A percentile compares a stretch with the other conserved stretches of the same genome.
phyloP scores from a whole-genome alignment of 1,140 invertebrate species.

The Brachionus calyciflorus region DNA sequence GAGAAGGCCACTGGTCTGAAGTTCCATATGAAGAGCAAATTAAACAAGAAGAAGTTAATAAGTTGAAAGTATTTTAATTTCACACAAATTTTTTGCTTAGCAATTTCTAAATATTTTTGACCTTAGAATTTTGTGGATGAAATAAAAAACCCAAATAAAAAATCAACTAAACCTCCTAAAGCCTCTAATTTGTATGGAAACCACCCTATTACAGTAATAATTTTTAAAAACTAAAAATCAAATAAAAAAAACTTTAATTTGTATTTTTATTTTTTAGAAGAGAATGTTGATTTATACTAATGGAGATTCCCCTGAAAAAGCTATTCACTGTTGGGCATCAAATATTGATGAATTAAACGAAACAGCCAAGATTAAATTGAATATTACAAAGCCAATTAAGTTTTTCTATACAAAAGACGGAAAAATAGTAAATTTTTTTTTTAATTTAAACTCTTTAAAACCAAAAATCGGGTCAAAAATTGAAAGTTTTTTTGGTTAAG shows the following conservation, averaged over 20 bases:
- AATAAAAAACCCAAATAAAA: slow-evolving; percentile 53
- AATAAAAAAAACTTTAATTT: background rate
- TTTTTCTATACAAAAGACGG: slow-evolving; percentile 56
- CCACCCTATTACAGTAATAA: slow-evolving; percentile 55
- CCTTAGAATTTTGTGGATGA: slow-evolving; percentile 54
- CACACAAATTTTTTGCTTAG: background rate
- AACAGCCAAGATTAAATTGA: slow-evolving; percentile 54
- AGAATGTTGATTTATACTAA: slow-evolving; percentile 56
- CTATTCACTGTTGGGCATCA: slow-evolving; percentile 57
- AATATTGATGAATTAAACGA: slow-evolving; percentile 55
- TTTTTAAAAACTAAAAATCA: background rate
- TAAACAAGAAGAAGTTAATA: slow-evolving; percentile 53
- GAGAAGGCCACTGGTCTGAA: slow-evolving; percentile 59
- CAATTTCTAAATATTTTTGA: background rate
- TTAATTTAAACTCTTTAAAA: background rate
- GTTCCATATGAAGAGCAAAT: slow-evolving; percentile 54
- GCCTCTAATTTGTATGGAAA: background rate
- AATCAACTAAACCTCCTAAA: slow-evolving; percentile 13
- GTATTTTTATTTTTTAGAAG: slow-evolving; percentile 53
- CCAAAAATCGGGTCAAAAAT: too few species aligned
- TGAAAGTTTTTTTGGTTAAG: too few species aligned
- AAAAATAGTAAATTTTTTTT: slow-evolving; percentile 51
- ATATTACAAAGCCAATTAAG: slow-evolving; percentile 55
- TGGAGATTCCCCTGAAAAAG: slow-evolving; percentile 55
- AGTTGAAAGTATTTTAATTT: slow-evolving; percentile 54